Evolutionary conservation across 2,113 vertebrate genomes (phyloP).

Genomic region (Thomomys bottae): DNA sequence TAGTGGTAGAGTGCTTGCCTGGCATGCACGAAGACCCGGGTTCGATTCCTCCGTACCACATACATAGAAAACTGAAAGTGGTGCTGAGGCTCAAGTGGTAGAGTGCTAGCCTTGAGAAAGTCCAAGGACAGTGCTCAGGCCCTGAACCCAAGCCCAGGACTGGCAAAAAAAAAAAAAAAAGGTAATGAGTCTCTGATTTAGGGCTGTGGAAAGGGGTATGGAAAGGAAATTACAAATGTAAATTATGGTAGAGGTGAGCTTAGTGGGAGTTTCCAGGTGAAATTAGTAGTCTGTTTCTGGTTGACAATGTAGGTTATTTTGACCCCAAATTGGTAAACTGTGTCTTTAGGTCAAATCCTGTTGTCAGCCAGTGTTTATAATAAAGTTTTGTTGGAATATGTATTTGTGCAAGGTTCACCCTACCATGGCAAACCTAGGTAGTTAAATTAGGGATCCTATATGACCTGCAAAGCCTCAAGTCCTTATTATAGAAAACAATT

Average conservation of each 20-base stretch:
- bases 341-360: not conserved
- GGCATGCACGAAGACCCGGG: no score
- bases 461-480: not conserved
- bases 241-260: slow-evolving; percentile 5
- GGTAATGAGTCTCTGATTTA: not conserved
- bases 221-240: slow-evolving; percentile 34
- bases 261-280: not conserved
- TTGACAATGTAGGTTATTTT: not conserved
- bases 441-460: not conserved
- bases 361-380: not conserved
- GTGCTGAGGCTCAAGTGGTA: no score
- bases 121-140: no score
- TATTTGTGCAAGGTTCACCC: not conserved
- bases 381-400: not conserved
- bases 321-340: not conserved
- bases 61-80: no score
- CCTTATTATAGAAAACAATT: slow-evolving; percentile 21
- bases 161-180: no score
- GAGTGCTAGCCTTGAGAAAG: no score
- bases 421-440: not conserved
- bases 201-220: not conserved
- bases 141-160: no score
- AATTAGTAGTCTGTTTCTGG: not conserved
- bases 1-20: no score
- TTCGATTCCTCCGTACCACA: no score